These are phyloP conservation scores for Cantharis flavilabris DNA, from an alignment of 2,888 invertebrate genomes.

Conservation along the genomic window DNA sequence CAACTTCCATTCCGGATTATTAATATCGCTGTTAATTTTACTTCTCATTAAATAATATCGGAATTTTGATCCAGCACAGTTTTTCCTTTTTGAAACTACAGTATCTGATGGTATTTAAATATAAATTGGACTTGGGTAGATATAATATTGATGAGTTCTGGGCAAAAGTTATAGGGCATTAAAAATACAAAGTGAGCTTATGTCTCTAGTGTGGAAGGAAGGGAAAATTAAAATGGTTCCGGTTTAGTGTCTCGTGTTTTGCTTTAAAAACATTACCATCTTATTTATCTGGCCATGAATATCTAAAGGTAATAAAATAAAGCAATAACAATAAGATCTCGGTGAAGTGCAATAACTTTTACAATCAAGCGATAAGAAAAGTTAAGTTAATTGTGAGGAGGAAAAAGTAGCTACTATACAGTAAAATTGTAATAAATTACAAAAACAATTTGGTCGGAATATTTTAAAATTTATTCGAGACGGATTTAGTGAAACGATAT, in stretches of 20 bases:
- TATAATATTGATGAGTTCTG: too few species aligned
- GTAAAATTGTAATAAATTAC: neutral
- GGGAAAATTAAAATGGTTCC: neutral
- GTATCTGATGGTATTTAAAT: too few species aligned
- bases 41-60: neutral
- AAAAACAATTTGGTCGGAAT: neutral
- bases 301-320: conserved; percentile 2
- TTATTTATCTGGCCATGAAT: neutral
- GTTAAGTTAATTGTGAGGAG: neutral
- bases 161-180: neutral
- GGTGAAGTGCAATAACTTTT: neutral
- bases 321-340: neutral
- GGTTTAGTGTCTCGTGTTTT: neutral
- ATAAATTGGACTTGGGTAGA: too few species aligned
- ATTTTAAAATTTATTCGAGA: neutral
- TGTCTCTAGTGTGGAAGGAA: neutral
- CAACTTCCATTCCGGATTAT: conserved; percentile 10
- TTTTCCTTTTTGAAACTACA: too few species aligned
- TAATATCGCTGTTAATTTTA: conserved; percentile 8
- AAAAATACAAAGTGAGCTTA: neutral
- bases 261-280: neutral
- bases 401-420: neutral
- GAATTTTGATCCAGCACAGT: neutral
- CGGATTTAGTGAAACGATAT: neutral
- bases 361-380: conserved; percentile 1